Conservation (phyloP, 1,140 invertebrate species). For the Hesperophylax magnus region DNA sequence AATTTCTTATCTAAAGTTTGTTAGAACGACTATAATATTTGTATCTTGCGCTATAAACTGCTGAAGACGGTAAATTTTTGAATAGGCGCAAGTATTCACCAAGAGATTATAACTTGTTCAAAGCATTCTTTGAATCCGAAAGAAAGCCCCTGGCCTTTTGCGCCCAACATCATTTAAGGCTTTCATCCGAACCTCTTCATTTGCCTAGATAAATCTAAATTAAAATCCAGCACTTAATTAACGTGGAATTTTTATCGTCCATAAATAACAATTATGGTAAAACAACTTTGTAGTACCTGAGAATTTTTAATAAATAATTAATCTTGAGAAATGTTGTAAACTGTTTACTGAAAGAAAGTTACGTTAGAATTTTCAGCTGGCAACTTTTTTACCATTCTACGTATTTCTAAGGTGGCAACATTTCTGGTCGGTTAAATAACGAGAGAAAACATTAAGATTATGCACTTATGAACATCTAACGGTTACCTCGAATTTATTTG, state of each 20-base stretch:
- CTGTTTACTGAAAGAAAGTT: not conserved
- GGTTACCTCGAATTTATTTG: constrained; percentile 14
- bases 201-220: constrained; percentile 9
- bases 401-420: not conserved
- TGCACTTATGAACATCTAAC: not conserved
- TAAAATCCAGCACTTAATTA: not conserved
- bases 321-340: not conserved
- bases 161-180: not conserved
- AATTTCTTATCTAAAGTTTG: constrained; percentile 41
- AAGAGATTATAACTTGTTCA: constrained; percentile 23
- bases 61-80: constrained; percentile 29
- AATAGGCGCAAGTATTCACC: constrained; percentile 7
- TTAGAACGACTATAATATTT: constrained; percentile 36
- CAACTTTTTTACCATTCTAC: not conserved
- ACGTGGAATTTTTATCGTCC: constrained; percentile 22
- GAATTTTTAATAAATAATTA: constrained; percentile 21
- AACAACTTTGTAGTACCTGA: not conserved
- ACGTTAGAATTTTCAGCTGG: not conserved
- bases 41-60: constrained; percentile 32
- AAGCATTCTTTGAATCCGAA: constrained; percentile 17
- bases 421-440: constrained; percentile 6
- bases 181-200: constrained; percentile 2
- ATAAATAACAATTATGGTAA: constrained; percentile 33
- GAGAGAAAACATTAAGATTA: constrained; percentile 19
- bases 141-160: not conserved